Base-by-base conservation (phyloP, 2,888 invertebrate species). In the Cenopis cana region DNA sequence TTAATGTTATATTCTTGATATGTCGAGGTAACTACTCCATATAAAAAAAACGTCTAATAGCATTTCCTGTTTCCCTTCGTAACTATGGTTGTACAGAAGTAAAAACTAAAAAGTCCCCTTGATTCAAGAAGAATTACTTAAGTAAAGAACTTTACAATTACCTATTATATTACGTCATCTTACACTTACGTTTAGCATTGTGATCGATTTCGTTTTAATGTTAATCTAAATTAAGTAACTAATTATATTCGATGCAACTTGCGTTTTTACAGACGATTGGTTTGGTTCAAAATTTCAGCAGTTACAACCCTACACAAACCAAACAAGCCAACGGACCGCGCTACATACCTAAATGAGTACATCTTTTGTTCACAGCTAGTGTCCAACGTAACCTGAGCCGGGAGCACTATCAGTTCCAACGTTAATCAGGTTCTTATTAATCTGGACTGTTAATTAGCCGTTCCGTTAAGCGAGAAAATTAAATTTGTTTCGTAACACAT, bases 391-490 rank as follows among this genome's bases (percentile, higher is more conserved):
- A 14, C n/a, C 6, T 52, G 52, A 62, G 9, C 64, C 17, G 50
- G 20, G 24, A 12, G 14, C 50, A n/a, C 10, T n/a, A 57, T 36
- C 50, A 12, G 18, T 50, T 29, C 11, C 14, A 11, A 20, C 41
- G 41, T 17, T 29, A 18, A 52, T 41, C 50, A 41, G 38, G 69
- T 50, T 5, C 17, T 33, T 17, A 2, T 24, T 38, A 41, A 18
- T 24, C 38, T 69, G 62, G 69, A 6, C 24, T 41, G 18, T 56
- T 69, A 64, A 64, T 69, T 64, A 64, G 52, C 57, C 29, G 64
- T 69, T 69, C 69, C 64, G 69, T 69, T 62, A 52, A 52, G 50
- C 57, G 69, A 64, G 69, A 64, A 57, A 69, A 64, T 64, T 57
- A 20, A 68, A 69, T 69, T 64, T 57, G 69, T 69, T 69, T 52